Percentiles rank a stretch among this genome's conserved stretches.
phyloP scores from a whole-genome alignment of 1,140 invertebrate species.

The Asbolus verrucosus region DNA sequence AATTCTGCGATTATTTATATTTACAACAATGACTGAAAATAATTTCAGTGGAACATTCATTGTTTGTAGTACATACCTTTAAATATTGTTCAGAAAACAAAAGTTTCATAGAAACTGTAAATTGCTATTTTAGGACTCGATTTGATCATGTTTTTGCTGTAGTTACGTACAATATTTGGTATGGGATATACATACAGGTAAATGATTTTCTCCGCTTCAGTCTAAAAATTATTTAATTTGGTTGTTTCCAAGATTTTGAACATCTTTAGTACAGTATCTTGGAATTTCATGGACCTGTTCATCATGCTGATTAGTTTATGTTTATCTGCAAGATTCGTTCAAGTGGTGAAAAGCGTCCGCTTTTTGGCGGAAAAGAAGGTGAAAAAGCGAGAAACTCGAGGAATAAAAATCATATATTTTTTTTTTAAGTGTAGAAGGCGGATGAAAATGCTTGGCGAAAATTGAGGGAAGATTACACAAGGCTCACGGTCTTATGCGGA shows the following conservation, averaged over 20 bases:
- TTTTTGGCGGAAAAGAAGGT: not conserved
- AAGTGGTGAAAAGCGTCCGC: slow-evolving; percentile 5
- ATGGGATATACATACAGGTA: slow-evolving; percentile 8
- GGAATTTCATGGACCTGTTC: slow-evolving; percentile 44
- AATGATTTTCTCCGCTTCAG: no score
- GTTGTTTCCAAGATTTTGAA: not conserved
- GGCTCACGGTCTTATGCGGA: slow-evolving; percentile 1
- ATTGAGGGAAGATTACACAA: slow-evolving; percentile 6
- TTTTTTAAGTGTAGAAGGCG: not conserved
- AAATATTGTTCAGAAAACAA: not conserved
- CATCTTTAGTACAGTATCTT: slow-evolving; percentile 33
- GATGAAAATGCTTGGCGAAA: not conserved
- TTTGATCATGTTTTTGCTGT: slow-evolving; percentile 25
- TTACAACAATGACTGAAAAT: not conserved
- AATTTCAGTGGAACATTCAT: slow-evolving; percentile 4
- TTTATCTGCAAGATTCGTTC: slow-evolving; percentile 32
- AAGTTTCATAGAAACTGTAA: not conserved
- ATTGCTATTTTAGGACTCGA: not conserved
- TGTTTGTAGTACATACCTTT: slow-evolving; percentile 2
- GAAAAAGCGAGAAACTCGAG: not conserved
- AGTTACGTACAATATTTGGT: slow-evolving; percentile 21
- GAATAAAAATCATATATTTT: slow-evolving; percentile 6
- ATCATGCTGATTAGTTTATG: slow-evolving; percentile 40
- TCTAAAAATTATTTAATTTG: no score
- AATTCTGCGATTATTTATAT: not conserved